Evolutionary conservation across 2,797 vertebrate genomes (phyloP), one percentile per base, ranked within the genome.

Genomic region (Chiroxiphia lanceolata): DNA sequence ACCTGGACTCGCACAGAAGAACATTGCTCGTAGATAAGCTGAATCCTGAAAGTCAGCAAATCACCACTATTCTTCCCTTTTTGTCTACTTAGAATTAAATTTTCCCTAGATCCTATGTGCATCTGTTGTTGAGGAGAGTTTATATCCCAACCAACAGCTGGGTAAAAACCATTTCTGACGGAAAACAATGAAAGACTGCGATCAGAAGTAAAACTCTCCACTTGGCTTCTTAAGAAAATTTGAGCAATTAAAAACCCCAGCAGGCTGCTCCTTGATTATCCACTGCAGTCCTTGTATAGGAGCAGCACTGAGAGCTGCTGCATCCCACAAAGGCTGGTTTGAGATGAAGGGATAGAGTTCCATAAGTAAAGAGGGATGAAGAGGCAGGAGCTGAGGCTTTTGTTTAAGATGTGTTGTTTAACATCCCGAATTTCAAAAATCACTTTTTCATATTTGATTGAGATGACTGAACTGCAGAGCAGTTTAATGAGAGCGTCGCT

Each of bases 231-330:
- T 65, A 79, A 60, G 79, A 80, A 63, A 94, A 80, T 50, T 16
- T 63, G 70, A 94, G 59, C 51, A 87, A 89, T 86, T 88, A 95
- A 93, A 96, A 68, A 33, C 87, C 54, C 65, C 51, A 72, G 59
- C n/a, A 61, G 59, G 40, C 57, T 89, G 40, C 23, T 70, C 59
- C 67, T 81, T 47, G 72, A 71, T 95, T 94, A 53, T 75, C 88
- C 64, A 65, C 34, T 19, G 11, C 72, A 94, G 20, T 51, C 65
- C 67, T 76, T 44, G 11, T 6, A 33, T 38, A 90, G 54, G 15
- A 93, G 76, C 60, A 51, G 36, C 48, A 14, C n/a, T 40, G 44
- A 90, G 78, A 72, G 72, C 87, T 54, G 33, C 54, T 81, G 72
- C 25, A 33, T 54, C 82, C 45, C 11, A 1, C 25, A 79, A 87